Conservation (phyloP, 2,113 vertebrate species). For the Lepisosteus osseus region DNA sequence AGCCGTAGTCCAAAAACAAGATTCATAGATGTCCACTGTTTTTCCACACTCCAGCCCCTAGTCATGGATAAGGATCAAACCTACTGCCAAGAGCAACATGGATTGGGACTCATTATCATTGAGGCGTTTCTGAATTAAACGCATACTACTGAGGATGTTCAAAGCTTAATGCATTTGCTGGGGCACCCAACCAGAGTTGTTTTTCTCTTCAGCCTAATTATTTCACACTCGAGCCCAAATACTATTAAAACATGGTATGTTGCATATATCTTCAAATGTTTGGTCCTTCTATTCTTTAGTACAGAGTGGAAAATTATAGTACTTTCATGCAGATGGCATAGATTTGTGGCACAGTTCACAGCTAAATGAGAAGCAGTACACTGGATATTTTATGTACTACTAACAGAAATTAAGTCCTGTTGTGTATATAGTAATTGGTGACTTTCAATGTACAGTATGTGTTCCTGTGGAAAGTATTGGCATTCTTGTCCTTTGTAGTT, state of each 20-base stretch:
- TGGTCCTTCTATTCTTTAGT: no score
- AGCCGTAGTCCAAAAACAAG: no score
- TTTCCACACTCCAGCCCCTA: background rate
- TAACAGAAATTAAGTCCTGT: conserved; percentile 23
- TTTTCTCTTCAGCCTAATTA: no score
- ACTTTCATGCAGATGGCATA: no score
- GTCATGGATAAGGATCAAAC: background rate
- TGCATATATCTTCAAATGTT: no score
- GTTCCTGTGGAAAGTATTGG: conserved; percentile 17
- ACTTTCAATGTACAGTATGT: conserved; percentile 24
- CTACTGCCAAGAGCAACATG: background rate
- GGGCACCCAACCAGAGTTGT: background rate
- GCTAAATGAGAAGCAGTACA: conserved; percentile 37
- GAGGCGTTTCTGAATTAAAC: background rate
- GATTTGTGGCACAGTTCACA: no score
- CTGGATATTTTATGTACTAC: conserved; percentile 52
- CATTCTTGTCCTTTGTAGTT: conserved; percentile 4
- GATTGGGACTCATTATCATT: background rate
- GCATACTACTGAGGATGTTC: background rate
- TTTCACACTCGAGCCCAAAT: no score
- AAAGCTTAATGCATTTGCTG: background rate
- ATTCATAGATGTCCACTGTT: background rate
- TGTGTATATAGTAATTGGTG: conserved; percentile 9
- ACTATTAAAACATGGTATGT: no score
- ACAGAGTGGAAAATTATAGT: no score